Evolutionary conservation across 2,113 vertebrate species (phyloP).

Genomic region (Phalacrocorax pelagicus): DNA sequence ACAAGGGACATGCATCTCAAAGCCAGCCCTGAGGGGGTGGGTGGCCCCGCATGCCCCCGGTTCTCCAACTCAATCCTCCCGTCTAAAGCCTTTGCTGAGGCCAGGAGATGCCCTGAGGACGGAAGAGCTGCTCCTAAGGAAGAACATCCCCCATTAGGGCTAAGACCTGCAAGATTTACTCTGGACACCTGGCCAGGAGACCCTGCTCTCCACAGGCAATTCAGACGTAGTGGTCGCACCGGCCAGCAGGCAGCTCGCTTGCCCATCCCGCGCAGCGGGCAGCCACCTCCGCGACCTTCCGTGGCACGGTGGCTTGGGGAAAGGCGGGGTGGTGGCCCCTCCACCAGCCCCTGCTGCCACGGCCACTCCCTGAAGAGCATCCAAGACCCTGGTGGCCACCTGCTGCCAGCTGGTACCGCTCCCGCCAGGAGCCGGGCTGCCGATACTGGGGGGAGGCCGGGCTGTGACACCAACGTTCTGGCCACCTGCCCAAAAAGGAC

Average conservation of each 20-base stretch:
- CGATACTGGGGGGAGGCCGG: too few relatives aligned
- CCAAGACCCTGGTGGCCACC: not conserved
- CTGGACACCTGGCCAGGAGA: not conserved
- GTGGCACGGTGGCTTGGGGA: accelerated
- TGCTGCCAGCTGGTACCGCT: accelerated
- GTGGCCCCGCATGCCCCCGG: accelerated
- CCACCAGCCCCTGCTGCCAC: accelerated
- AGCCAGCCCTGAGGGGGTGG: not conserved
- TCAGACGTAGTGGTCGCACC: accelerated
- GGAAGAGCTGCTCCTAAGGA: not conserved
- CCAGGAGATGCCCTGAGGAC: not conserved
- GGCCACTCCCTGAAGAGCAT: not conserved
- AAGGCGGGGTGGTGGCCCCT: accelerated
- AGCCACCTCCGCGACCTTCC: not conserved
- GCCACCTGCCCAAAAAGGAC: not conserved
- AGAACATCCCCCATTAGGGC: not conserved
- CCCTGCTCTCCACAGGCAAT: accelerated
- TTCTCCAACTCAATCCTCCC: not conserved
- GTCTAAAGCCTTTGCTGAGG: not conserved
- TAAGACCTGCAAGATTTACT: too few relatives aligned
- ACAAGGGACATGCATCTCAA: not conserved
- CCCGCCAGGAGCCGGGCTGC: accelerated
- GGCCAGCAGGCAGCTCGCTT: not conserved
- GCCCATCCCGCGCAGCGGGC: too few relatives aligned
- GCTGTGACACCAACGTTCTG: not conserved